Evolutionary conservation across 2,888 invertebrate genomes (phyloP).

Genomic region (Petrophora chlorosata): DNA sequence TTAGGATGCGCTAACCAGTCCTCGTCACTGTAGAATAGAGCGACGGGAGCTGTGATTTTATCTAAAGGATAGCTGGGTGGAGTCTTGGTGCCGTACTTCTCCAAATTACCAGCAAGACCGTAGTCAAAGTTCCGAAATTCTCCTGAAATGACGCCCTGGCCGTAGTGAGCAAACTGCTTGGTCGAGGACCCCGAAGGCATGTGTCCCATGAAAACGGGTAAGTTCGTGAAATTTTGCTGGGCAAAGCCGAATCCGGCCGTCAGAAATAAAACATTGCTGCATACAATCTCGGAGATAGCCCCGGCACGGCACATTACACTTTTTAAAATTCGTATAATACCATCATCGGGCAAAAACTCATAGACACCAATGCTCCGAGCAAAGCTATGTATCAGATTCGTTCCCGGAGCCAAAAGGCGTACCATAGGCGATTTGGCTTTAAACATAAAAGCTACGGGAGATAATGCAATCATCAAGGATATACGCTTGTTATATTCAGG

Average conservation of each 20-base stretch:
- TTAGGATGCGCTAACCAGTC: conserved; percentile 86
- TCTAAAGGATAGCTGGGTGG: conserved; percentile 61
- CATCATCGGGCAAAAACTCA: conserved; percentile 86
- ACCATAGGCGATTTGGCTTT: conserved; percentile 63
- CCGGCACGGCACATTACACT: conserved; percentile 68
- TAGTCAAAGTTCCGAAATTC: conserved; percentile 63
- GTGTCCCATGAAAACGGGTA: conserved; percentile 81
- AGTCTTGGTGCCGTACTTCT: conserved; percentile 49
- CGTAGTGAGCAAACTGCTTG: conserved; percentile 81
- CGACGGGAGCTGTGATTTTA: conserved; percentile 57
- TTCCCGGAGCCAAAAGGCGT: conserved; percentile 54
- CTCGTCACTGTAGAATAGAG: conserved; percentile 69
- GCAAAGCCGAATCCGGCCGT: conserved; percentile 82
- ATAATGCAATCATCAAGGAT: conserved; percentile 79
- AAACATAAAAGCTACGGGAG: conserved; percentile 82
- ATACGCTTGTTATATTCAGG: conserved; percentile 84
- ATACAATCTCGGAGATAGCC: conserved; percentile 75
- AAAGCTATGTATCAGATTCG: conserved; percentile 45
- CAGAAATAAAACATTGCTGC: conserved; percentile 84
- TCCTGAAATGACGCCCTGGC: conserved; percentile 67
- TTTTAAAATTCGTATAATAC: conserved; percentile 73
- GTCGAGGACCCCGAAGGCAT: conserved; percentile 81
- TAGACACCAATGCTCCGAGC: conserved; percentile 74
- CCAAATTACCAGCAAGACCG: conserved; percentile 51
- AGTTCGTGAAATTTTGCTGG: conserved; percentile 83